Evolutionary conservation across 2,888 invertebrate species (phyloP).

Genomic region (Melangyna quadrimaculata): DNA sequence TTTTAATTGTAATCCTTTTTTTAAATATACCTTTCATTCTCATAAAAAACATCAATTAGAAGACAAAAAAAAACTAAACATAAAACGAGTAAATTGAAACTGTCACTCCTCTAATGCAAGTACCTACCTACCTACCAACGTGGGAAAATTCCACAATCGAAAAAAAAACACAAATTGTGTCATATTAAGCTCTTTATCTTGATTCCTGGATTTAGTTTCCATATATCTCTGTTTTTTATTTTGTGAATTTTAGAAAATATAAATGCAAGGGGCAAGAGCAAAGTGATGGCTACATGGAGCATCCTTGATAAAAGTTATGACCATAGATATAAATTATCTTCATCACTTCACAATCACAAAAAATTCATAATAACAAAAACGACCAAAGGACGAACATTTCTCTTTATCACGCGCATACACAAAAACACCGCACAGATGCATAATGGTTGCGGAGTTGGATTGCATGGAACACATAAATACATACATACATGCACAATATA

Average conservation of each 20-base stretch:
- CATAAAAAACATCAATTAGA: constrained; percentile 39
- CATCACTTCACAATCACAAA: constrained; percentile 13
- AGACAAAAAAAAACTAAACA: not conserved
- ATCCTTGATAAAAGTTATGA: constrained; percentile 37
- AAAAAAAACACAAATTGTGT: constrained; percentile 68
- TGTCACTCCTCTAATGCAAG: constrained; percentile 11
- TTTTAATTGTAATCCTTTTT: no score
- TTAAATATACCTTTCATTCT: no score
- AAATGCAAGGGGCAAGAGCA: constrained; percentile 50
- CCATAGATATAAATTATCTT: constrained; percentile 19
- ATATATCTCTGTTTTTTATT: constrained; percentile 34
- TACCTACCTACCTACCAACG: no score
- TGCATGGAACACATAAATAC: not conserved
- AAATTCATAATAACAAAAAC: not conserved
- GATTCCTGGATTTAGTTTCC: constrained; percentile 52
- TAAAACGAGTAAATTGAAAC: constrained; percentile 56
- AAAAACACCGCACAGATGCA: not conserved
- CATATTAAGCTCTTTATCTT: constrained; percentile 69
- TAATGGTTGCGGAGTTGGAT: not conserved
- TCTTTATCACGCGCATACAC: not conserved
- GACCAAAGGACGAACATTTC: constrained; percentile 19
- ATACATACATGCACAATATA: not conserved
- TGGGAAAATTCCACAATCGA: constrained; percentile 67
- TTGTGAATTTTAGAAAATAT: not conserved
- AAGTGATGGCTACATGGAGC: constrained; percentile 25